These are phyloP conservation scores for Gobiocypris rarus DNA, from an alignment of 2,113 vertebrate species.

Conservation along the genomic window DNA sequence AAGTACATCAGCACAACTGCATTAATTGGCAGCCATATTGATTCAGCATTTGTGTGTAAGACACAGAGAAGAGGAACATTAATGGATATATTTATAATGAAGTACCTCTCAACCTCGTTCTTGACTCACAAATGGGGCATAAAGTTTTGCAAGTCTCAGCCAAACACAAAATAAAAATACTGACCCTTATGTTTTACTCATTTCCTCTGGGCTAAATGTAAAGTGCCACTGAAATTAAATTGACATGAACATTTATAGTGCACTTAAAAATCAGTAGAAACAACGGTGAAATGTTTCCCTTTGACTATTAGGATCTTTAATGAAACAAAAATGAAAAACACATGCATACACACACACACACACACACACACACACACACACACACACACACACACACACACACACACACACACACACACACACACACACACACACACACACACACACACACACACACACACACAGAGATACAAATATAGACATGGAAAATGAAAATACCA, in stretches of 20 bases:
- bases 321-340: neutral
- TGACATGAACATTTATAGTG: neutral
- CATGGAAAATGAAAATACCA: no score
- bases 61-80: conserved; percentile 34
- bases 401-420: no score
- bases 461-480: no score
- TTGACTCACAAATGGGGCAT: conserved; percentile 41
- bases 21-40: conserved; percentile 58
- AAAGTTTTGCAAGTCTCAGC: conserved; percentile 24
- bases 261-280: neutral
- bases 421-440: no score
- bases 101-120: conserved; percentile 21
- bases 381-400: no score
- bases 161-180: neutral
- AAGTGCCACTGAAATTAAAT: conserved; percentile 6
- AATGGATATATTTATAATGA: conserved; percentile 49
- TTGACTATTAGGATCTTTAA: neutral
- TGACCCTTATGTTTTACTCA: neutral
- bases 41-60: conserved; percentile 43
- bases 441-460: no score
- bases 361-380: no score
- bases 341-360: no score
- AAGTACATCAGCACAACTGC: conserved; percentile 56
- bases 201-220: neutral
- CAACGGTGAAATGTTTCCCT: neutral